phyloP scores from a whole-genome alignment of 2,113 vertebrate genomes.

The zebrafish (Danio rerio) region GRCz12tu NC_133176.1:53006501-53007000 shows the following conservation, averaged over 20 bases:
- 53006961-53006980: not conserved
- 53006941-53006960: not conserved
- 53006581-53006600: slow-evolving; percentile 55
- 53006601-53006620: slow-evolving; percentile 52
- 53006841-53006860: too few relatives aligned
- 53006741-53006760: slow-evolving; percentile 78
- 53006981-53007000: slow-evolving; percentile 41
- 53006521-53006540: slow-evolving; percentile 66
- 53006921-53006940: too few relatives aligned
- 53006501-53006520: too few relatives aligned
- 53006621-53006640: slow-evolving; percentile 62
- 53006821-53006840: too few relatives aligned
- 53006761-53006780: not conserved
- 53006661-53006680: slow-evolving; percentile 80
- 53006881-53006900: too few relatives aligned
- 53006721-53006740: slow-evolving; percentile 79
- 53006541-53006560: slow-evolving; percentile 70
- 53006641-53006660: slow-evolving; percentile 78
- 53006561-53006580: slow-evolving; percentile 64
- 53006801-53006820: too few relatives aligned
- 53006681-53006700: slow-evolving; percentile 85
- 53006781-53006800: too few relatives aligned
- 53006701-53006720: slow-evolving; percentile 86
- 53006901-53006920: too few relatives aligned
- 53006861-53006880: too few relatives aligned